Conservation (phyloP, 2,113 vertebrate species). For the Salvelinus alpinus region DNA sequence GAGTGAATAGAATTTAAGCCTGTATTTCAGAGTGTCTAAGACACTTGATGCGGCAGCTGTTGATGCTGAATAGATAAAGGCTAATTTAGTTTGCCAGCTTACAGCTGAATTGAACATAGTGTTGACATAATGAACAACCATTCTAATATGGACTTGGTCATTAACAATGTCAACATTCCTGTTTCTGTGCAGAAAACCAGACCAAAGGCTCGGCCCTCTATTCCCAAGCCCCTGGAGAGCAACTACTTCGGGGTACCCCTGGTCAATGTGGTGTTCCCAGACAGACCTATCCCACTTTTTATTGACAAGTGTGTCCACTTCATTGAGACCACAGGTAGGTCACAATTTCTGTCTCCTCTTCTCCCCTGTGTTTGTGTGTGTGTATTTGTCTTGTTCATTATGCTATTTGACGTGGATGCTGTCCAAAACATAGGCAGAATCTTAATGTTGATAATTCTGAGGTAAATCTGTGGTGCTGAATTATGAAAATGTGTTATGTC, state of each 20-base stretch:
- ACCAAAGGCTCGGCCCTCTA: conserved; percentile 85
- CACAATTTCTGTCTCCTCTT: neutral
- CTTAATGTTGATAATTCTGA: neutral
- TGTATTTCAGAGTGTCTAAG: neutral
- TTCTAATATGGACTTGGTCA: neutral
- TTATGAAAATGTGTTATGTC: neutral
- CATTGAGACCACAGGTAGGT: conserved; percentile 90
- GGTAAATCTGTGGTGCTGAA: neutral
- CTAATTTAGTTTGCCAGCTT: neutral
- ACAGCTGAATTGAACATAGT: neutral
- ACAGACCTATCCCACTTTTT: conserved; percentile 91
- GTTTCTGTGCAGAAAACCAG: conserved; percentile 82
- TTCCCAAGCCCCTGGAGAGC: conserved; percentile 90
- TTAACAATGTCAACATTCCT: conserved; percentile 24
- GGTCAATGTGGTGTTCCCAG: conserved; percentile 81
- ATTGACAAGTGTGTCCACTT: conserved; percentile 94
- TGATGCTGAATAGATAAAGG: neutral
- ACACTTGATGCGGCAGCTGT: neutral
- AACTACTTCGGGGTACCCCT: conserved; percentile 90
- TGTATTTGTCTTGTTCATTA: neutral
- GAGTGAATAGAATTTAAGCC: neutral
- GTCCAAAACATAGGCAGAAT: neutral
- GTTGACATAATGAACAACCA: neutral
- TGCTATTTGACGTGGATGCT: neutral
- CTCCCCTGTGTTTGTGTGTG: neutral